Percentiles rank a stretch among this genome's conserved stretches.
phyloP scores from a whole-genome alignment of 2,888 invertebrate genomes.

The Priocnemis perturbator region DNA sequence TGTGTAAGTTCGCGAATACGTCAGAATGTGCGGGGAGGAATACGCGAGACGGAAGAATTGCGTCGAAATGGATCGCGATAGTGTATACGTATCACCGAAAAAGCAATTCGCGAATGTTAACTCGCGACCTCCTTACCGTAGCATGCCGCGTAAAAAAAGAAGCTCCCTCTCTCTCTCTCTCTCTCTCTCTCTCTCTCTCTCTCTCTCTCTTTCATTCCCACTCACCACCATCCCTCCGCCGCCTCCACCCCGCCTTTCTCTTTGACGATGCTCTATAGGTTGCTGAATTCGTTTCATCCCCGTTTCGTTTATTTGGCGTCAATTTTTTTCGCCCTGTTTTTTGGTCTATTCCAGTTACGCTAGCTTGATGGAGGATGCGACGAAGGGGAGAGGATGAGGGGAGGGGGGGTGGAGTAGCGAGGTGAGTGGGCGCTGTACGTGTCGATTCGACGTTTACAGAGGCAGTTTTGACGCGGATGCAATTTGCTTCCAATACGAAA shows the following conservation, averaged over 20 bases:
- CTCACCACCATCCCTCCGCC: not conserved
- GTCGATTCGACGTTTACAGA: constrained; percentile 34
- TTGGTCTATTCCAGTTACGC: constrained; percentile 18
- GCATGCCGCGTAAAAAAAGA: constrained; percentile 25
- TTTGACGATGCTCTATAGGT: constrained; percentile 26
- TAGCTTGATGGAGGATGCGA: not conserved
- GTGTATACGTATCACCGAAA: constrained; percentile 10
- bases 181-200: constrained; percentile 7
- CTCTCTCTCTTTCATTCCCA: not conserved
- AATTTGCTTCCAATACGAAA: constrained; percentile 37
- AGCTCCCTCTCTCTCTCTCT: constrained; percentile 13
- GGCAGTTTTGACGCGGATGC: constrained; percentile 42
- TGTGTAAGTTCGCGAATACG: too few species aligned
- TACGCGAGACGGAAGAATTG: not conserved
- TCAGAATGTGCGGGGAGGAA: too few species aligned
- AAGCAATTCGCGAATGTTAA: constrained; percentile 40
- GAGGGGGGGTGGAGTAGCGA: not conserved
- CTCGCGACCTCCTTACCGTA: constrained; percentile 33
- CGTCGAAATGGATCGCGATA: constrained; percentile 5
- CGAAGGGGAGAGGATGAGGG: too few species aligned
- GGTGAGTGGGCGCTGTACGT: not conserved
- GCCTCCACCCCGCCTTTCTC: not conserved
- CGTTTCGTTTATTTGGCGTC: constrained; percentile 48
- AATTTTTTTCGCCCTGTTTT: constrained; percentile 37
- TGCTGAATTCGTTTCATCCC: constrained; percentile 48